These are phyloP conservation scores for Notoglanidium macrostoma DNA, from an alignment of 2,797 vertebrate species.

Conservation along the genomic window DNA sequence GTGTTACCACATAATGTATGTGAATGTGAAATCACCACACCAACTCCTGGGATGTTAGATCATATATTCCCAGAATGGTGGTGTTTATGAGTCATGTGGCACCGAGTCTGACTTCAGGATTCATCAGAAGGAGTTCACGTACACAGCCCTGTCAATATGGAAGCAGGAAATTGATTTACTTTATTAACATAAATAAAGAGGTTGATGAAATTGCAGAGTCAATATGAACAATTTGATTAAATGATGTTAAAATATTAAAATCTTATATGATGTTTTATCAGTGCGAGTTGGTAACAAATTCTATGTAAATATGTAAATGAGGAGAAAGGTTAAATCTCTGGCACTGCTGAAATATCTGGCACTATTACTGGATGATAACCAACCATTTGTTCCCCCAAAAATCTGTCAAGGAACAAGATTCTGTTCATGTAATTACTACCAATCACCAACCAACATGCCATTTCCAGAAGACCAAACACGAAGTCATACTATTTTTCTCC, in stretches of 20 bases:
- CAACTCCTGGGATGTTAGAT: conserved; percentile 1
- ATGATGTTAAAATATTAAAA: too few relatives aligned
- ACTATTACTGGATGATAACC: neutral
- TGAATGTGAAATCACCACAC: conserved; percentile 2
- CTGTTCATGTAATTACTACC: conserved; percentile 25
- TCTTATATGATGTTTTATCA: neutral
- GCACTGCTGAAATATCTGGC: neutral
- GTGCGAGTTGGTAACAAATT: neutral
- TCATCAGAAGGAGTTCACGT: conserved; percentile 12
- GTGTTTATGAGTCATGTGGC: neutral
- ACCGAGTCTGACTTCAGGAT: neutral
- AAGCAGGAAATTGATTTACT: neutral
- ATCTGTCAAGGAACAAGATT: conserved; percentile 28
- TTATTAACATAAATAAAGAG: neutral
- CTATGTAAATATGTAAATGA: neutral
- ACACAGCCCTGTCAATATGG: neutral
- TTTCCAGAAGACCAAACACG: conserved; percentile 17
- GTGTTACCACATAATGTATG: conserved; percentile 22
- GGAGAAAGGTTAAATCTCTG: neutral
- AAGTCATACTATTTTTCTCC: conserved; percentile 39
- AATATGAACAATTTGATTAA: neutral
- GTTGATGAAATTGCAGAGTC: neutral
- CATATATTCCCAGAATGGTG: conserved; percentile 11
- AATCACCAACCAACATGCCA: conserved; percentile 23
- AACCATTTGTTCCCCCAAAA: conserved; percentile 30